Evolutionary conservation across 2,797 vertebrate species (phyloP), one percentile per base, ranked within the genome.

Genomic region (Smutsia gigantea): DNA sequence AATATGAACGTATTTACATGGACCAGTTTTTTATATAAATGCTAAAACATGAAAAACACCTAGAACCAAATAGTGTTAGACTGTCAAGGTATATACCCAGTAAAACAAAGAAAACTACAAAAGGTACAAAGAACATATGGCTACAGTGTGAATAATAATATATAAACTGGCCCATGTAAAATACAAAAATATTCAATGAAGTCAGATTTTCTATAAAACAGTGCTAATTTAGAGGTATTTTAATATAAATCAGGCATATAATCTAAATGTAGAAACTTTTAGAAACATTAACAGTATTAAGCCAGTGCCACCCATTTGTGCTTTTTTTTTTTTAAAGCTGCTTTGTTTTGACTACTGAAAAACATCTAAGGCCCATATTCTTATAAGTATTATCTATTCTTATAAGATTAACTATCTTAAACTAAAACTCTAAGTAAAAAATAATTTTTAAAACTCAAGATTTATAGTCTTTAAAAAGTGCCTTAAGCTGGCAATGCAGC

Each of bases 11-110:
- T 93, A 95, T 94, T 98, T 98, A 97, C 92, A 96, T 93, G 96
- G 98, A 98, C 98, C 98, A 98, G 98, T 98, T 98, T 98, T 96
- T 95, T 78, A 95, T 92, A 95, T 87, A 97, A 96, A 97, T 87
- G 74, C 49, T 84, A 94, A 93, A 61, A 94, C 66, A 91, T 69
- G 59, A 93, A 93, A 96, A 96, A 88, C 15, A 96, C 57, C 31
- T 63, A n/a, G 93, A 95, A 97, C 39, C 91, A 95, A 91, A 88
- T 63, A 94, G 81, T 94, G 27, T 81, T 81, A 92, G 77, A 95
- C 49, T 66, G 81, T 78, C 59, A 91, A 95, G 88, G 79, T 83
- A 21, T 74, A 95, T 96, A 95, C 37, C 57, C 63, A 79, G 14
- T 71, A 72, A 57, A 96, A 94, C 78, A 66, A 96, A 95, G 37